Base-by-base conservation (phyloP, 1,140 invertebrate genomes). In the Drosophila kanapiae region DNA sequence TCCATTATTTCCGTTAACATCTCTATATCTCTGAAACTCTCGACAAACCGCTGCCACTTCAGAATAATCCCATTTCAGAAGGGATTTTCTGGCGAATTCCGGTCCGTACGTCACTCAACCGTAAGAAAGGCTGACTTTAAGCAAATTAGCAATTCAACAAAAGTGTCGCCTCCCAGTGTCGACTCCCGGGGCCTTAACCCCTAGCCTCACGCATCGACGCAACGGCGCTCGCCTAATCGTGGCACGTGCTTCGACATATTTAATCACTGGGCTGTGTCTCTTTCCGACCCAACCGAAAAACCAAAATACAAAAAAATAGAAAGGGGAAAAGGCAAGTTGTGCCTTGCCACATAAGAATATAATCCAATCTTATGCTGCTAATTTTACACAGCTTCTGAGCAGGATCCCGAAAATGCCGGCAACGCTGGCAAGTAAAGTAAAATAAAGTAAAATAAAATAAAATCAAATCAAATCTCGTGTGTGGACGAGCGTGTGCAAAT, bases 281-380 rank as follows among this genome's bases (percentile, higher is more conserved):
- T 23, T 31, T 13, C 16, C 69, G 31, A n/a, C 31, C 33, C 29
- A 29, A 49, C 56, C 68, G 40, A 64, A 43, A 29, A 48, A 51
- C 59, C 7, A 38, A 40, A 54, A 69, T 38, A 60, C 65, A 37
- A 68, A 54, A 74, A 71, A 31, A 60, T 54, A 67, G 63, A 75
- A 81, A 45, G 48, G 59, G 27, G 47, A 42, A 54, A 61, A 58
- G 64, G 63, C 63, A 63, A 59, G 59, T 61, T 59, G 37, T n/a
- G 56, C 53, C 42, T 16, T 16, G n/a, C 45, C 65, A 83, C 71
- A 90, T 43, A 84, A 79, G 79, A 85, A 90, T 90, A 90, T 90
- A 90, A 90, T 90, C 85, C 85, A 90, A 90, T 90, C 85, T 85
- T 90, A 85, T 90, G 81, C 81, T 90, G 85, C 85, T 90, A 90